Evolutionary conservation across 2,113 vertebrate genomes (phyloP).

Genomic region (Setophaga kirtlandii): DNA sequence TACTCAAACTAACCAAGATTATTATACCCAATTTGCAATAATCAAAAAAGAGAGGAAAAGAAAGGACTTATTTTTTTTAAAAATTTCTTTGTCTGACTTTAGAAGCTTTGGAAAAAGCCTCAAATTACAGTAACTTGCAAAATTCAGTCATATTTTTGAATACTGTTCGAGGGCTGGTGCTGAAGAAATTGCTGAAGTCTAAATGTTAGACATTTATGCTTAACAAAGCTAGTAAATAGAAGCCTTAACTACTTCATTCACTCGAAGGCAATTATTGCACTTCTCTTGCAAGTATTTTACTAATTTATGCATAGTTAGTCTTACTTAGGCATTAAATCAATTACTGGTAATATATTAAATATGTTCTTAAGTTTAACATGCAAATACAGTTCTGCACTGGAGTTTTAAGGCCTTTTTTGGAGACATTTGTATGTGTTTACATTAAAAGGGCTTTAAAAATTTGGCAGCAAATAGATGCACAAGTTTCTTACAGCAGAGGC

Average conservation of each 20-base stretch:
- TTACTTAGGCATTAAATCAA: slow-evolving; percentile 42
- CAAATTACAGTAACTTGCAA: slow-evolving; percentile 68
- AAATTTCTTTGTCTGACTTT: neutral
- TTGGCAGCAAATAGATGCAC: neutral
- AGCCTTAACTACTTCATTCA: neutral
- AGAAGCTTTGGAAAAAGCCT: slow-evolving; percentile 3
- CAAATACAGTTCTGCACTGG: neutral
- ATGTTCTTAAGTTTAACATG: neutral
- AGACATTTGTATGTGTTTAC: neutral
- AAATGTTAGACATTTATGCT: neutral
- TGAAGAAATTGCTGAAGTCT: slow-evolving; percentile 4
- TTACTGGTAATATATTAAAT: slow-evolving; percentile 11
- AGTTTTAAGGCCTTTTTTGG: slow-evolving; percentile 23
- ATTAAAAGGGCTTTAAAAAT: neutral
- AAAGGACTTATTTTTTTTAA: neutral
- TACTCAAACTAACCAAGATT: neutral
- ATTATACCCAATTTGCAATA: neutral
- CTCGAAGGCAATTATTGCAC: neutral
- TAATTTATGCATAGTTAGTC: slow-evolving; percentile 45
- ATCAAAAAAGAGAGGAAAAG: slow-evolving; percentile 10
- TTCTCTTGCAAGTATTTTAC: neutral
- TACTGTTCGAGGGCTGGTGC: neutral
- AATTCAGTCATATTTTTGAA: slow-evolving; percentile 60
- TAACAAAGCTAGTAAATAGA: slow-evolving; percentile 1
- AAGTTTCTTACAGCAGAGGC: neutral